phyloP scores from a whole-genome alignment of 2,888 invertebrate species.

The Hirtodrosophila cameraria region DNA sequence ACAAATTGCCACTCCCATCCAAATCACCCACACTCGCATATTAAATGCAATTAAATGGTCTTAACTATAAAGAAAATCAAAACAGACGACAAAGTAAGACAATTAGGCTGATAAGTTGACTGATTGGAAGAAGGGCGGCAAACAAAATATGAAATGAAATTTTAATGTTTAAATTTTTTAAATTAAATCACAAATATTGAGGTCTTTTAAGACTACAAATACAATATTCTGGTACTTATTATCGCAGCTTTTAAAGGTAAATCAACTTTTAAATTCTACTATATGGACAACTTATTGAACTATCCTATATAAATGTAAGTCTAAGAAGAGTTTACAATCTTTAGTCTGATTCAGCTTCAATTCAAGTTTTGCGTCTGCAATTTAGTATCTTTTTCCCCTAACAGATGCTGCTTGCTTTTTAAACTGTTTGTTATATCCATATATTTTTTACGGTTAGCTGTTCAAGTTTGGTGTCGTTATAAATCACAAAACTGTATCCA shows the following conservation, averaged over 20 bases:
- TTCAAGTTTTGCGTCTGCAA: neutral
- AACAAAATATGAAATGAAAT: no score
- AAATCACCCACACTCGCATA: slow-evolving; percentile 6
- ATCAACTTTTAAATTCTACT: no score
- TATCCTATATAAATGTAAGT: no score
- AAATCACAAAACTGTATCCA: slow-evolving; percentile 72
- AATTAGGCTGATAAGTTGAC: slow-evolving; percentile 48
- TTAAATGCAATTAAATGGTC: slow-evolving; percentile 49
- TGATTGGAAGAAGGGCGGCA: no score
- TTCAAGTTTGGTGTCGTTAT: slow-evolving; percentile 59
- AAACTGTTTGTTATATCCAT: neutral
- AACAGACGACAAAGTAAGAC: slow-evolving; percentile 16
- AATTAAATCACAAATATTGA: no score
- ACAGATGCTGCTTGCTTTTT: neutral
- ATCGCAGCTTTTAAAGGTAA: no score
- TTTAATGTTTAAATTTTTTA: no score
- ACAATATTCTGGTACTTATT: no score
- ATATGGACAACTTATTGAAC: no score
- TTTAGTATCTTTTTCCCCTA: neutral
- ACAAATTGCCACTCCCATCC: slow-evolving; percentile 42
- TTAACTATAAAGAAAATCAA: slow-evolving; percentile 1
- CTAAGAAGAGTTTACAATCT: neutral
- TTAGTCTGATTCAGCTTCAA: no score
- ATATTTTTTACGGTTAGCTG: slow-evolving; percentile 30
- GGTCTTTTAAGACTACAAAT: no score